Conservation (phyloP, 2,888 invertebrate genomes). For the Sphinx pinastri region DNA sequence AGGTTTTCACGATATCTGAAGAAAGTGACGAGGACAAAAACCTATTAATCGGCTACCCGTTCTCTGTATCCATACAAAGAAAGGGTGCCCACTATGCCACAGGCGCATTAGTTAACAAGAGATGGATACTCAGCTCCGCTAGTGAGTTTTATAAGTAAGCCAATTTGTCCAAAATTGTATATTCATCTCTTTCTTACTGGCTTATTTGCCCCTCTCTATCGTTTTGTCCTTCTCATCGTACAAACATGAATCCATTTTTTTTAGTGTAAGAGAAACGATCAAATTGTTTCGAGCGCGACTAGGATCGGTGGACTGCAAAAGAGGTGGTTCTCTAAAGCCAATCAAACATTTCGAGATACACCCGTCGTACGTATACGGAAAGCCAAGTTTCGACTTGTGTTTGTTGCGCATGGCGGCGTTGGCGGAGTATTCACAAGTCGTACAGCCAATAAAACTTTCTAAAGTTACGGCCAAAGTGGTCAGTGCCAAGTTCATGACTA, state of each 20-base stretch:
- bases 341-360: conserved; percentile 60
- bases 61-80: conserved; percentile 66
- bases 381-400: conserved; percentile 62
- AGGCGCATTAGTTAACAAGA: conserved; percentile 63
- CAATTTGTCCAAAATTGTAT: neutral
- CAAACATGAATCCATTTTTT: conserved; percentile 32
- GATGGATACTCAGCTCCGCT: conserved; percentile 68
- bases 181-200: neutral
- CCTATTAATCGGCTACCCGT: conserved; percentile 57
- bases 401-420: conserved; percentile 54
- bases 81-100: conserved; percentile 67
- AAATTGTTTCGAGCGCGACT: conserved; percentile 63
- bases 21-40: conserved; percentile 38
- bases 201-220: neutral
- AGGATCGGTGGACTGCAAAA: conserved; percentile 70
- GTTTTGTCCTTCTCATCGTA: too few relatives aligned
- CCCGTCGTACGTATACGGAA: conserved; percentile 52
- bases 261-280: conserved; percentile 67
- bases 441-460: conserved; percentile 60
- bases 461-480: conserved; percentile 48
- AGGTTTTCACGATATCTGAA: conserved; percentile 36
- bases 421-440: conserved; percentile 42
- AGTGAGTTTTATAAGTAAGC: conserved; percentile 70
- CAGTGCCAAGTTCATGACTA: conserved; percentile 62
- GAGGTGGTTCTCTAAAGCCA: conserved; percentile 57